Evolutionary conservation across 2,888 invertebrate genomes (phyloP), one percentile per base, ranked within the genome.

Genomic region (Amblyjoppa fuscipennis): DNA sequence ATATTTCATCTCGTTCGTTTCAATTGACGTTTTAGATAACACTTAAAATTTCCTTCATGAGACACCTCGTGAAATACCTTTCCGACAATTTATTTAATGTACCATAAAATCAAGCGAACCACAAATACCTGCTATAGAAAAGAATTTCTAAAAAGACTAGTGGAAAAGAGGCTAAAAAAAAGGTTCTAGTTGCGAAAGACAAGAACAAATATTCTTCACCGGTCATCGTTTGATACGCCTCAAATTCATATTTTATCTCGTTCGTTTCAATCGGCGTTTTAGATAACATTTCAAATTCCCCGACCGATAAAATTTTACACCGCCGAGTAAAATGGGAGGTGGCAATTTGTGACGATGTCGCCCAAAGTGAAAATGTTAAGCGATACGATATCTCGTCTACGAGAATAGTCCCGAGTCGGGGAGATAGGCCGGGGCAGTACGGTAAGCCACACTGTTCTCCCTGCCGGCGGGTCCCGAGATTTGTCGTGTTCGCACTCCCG

Each of bases 311-410:
- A 64, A 64, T 34, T 64, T 31, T 31, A 64, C 61, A 34, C 5
- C 34, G 1, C 2, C 31, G 61, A 64, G 61, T 64, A 64, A 64
- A 64, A 31, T 53, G 6, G 16, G 31, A 64, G 61, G 61, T 49
- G 49, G 75, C 64, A 75, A 75, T 75, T 75, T 75, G 75, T 75
- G 75, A 64, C 49, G 64, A 64, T 64, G 64, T 64, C 61, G 75
- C 51, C 34, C 13, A 31, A 38, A 53, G 64, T 76, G 53, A 66
- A 76, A 64, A 76, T 53, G 76, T 51, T 38, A 51, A 68, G 51
- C 53, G 76, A 76, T 76, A 76, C 34, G 76, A 51, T 76, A 76
- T 76, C 76, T 76, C 76, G 76, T 76, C 76, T 53, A 76, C 76
- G 76, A 38, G 76, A 38, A 68, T 76, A 68, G 66, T 45, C 45